These are phyloP conservation scores for Drosophila neocordata DNA, from an alignment of 1,140 invertebrate species.

Conservation along the genomic window DNA sequence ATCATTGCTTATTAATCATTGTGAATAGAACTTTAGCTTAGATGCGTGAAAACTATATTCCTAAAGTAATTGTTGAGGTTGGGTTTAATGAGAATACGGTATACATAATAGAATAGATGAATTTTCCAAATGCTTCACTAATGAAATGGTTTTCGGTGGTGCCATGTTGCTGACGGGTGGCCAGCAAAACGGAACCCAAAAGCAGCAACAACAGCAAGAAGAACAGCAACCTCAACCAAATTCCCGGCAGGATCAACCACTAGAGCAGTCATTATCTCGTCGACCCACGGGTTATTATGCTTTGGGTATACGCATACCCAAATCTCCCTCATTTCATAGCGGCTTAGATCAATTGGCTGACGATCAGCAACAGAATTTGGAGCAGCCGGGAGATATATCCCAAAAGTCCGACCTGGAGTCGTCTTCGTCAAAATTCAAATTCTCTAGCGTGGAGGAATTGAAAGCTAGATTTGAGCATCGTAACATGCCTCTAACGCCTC, in stretches of 20 bases:
- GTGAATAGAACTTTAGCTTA: conserved; percentile 1
- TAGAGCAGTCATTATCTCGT: conserved; percentile 22
- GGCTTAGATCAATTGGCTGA: conserved; percentile 89
- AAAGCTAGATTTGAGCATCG: conserved; percentile 76
- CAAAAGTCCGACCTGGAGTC: not conserved
- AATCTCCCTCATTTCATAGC: conserved; percentile 93
- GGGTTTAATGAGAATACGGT: conserved; percentile 40
- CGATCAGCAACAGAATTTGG: conserved; percentile 57
- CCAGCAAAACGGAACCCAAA: conserved; percentile 55
- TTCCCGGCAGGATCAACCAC: conserved; percentile 17
- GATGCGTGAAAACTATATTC: conserved; percentile 2
- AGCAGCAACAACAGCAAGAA: conserved; percentile 62
- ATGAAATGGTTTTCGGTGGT: conserved; percentile 83
- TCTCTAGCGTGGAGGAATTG: conserved; percentile 75
- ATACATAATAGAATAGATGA: conserved; percentile 28
- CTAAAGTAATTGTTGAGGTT: conserved; percentile 13
- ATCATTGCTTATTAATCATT: conserved; percentile 24
- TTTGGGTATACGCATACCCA: conserved; percentile 87
- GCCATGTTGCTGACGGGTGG: conserved; percentile 82
- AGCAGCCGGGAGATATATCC: conserved; percentile 22
- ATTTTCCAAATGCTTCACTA: conserved; percentile 57
- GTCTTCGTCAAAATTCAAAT: conserved; percentile 55
- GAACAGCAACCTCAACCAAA: conserved; percentile 33
- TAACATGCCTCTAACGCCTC: conserved; percentile 73
- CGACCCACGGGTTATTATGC: conserved; percentile 54